A percentile compares a stretch with the other conserved stretches of the same genome.
Conservation (phyloP, 2,888 invertebrate genomes). For the Nemapogon koenigi region DNA sequence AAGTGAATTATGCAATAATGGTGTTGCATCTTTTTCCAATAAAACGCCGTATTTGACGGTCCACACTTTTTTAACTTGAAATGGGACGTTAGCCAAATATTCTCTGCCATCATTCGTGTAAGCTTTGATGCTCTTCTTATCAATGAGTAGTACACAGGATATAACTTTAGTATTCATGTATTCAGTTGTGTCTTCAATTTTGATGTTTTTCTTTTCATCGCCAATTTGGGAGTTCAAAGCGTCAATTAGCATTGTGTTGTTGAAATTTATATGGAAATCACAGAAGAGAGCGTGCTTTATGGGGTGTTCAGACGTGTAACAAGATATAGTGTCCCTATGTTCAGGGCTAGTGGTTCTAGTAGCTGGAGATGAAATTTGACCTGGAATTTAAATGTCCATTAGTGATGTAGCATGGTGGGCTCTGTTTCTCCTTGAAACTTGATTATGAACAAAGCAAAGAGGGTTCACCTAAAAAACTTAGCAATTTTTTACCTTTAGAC, state of each 20-base stretch:
- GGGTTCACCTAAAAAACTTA: too few relatives aligned
- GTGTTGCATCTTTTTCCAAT: conserved; percentile 73
- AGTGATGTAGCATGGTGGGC: too few relatives aligned
- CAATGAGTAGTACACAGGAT: conserved; percentile 75
- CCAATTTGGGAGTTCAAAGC: conserved; percentile 54
- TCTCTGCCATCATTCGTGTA: conserved; percentile 84
- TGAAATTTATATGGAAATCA: conserved; percentile 54
- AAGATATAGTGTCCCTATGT: conserved; percentile 66
- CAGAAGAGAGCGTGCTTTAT: conserved; percentile 84
- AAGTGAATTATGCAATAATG: conserved; percentile 34
- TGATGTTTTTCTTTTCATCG: conserved; percentile 52
- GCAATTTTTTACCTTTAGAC: conserved; percentile 71
- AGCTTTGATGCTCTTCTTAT: conserved; percentile 77
- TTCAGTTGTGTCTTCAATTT: conserved; percentile 55
- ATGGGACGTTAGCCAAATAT: conserved; percentile 80
- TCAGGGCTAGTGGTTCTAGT: conserved; percentile 57
- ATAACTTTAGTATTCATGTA: conserved; percentile 59
- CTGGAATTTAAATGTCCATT: conserved; percentile 25
- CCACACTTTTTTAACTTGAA: conserved; percentile 84
- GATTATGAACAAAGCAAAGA: too few relatives aligned
- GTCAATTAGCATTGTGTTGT: conserved; percentile 63
- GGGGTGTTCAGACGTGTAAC: conserved; percentile 83
- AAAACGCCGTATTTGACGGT: conserved; percentile 84
- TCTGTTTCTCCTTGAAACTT: too few relatives aligned
- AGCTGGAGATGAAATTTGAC: conserved; percentile 56